A percentile compares a stretch with the other conserved stretches of the same genome.
These are phyloP conservation scores for Myrmecobius fasciatus DNA, from an alignment of 2,113 vertebrate genomes.

Conservation along the genomic window DNA sequence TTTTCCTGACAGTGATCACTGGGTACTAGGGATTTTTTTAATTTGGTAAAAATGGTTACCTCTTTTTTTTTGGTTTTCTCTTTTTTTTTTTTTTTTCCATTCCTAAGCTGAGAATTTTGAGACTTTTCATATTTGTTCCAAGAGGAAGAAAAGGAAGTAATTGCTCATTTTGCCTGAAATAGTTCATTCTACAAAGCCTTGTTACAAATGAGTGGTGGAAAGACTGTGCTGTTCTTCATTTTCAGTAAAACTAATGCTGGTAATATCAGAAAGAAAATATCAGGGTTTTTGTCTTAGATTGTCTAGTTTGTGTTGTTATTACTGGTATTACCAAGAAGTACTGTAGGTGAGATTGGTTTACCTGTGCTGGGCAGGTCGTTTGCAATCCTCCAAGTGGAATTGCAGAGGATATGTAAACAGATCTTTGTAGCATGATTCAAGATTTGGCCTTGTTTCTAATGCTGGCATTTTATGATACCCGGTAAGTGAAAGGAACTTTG, in stretches of 20 bases:
- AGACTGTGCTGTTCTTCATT: not conserved
- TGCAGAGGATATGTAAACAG: constrained; percentile 12
- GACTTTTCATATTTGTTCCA: not conserved
- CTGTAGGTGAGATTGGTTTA: not conserved
- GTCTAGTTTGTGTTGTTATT: not conserved
- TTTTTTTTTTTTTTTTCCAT: constrained; percentile 57
- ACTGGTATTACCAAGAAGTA: not conserved
- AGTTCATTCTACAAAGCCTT: not conserved
- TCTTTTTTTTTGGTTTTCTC: constrained; percentile 61
- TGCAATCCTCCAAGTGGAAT: constrained; percentile 22
- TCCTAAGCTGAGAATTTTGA: not conserved
- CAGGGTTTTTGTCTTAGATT: not conserved
- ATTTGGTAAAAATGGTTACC: constrained; percentile 22
- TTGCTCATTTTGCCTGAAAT: not conserved
- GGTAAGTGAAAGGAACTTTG: constrained; percentile 47
- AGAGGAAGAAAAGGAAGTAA: constrained; percentile 11
- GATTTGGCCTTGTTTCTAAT: constrained; percentile 49
- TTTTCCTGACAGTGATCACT: not conserved
- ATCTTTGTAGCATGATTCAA: not conserved
- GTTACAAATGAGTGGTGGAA: not conserved
- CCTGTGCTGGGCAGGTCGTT: not conserved
- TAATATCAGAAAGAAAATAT: not conserved
- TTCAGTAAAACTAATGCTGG: not conserved
- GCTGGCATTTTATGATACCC: constrained; percentile 43
- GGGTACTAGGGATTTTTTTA: not conserved